phyloP scores from a whole-genome alignment of 2,888 invertebrate species.

The Busseola fusca region DNA sequence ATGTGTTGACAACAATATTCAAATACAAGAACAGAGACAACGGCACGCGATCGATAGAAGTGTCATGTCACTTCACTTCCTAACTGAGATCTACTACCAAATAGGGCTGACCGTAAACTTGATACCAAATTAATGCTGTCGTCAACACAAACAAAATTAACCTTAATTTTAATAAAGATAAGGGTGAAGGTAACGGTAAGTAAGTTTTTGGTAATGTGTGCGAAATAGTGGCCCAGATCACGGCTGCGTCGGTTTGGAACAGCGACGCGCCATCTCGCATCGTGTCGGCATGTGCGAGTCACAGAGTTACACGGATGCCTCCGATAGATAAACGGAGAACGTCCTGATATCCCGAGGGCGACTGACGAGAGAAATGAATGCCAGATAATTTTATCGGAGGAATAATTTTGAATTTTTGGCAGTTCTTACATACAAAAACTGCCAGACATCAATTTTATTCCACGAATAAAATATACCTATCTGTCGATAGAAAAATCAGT shows the following conservation, averaged over 20 bases:
- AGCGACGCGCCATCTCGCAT: slow-evolving; percentile 65
- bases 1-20: slow-evolving; percentile 60
- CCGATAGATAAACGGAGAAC: slow-evolving; percentile 79
- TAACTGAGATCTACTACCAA: slow-evolving; percentile 73
- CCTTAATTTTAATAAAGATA: slow-evolving; percentile 25
- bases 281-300: slow-evolving; percentile 77
- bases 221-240: slow-evolving; percentile 76
- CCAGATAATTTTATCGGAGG: too few species aligned
- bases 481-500: too few species aligned
- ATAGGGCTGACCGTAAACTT: slow-evolving; percentile 71
- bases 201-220: slow-evolving; percentile 56
- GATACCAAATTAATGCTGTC: slow-evolving; percentile 33
- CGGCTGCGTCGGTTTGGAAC: slow-evolving; percentile 68
- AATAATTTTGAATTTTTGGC: too few species aligned
- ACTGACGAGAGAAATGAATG: background rate
- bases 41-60: slow-evolving; percentile 75
- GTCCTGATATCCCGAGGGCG: slow-evolving; percentile 65
- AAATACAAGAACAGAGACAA: slow-evolving; percentile 66
- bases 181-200: slow-evolving; percentile 22
- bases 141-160: slow-evolving; percentile 22
- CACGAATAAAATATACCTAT: too few species aligned
- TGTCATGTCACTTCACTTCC: slow-evolving; percentile 76
- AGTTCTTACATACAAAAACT: too few species aligned
- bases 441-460: too few species aligned
- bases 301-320: slow-evolving; percentile 76